A percentile compares a stretch with the other conserved stretches of the same genome.
These are phyloP conservation scores for Lacerta agilis DNA, from an alignment of 2,797 vertebrate genomes.

Conservation along the genomic window DNA sequence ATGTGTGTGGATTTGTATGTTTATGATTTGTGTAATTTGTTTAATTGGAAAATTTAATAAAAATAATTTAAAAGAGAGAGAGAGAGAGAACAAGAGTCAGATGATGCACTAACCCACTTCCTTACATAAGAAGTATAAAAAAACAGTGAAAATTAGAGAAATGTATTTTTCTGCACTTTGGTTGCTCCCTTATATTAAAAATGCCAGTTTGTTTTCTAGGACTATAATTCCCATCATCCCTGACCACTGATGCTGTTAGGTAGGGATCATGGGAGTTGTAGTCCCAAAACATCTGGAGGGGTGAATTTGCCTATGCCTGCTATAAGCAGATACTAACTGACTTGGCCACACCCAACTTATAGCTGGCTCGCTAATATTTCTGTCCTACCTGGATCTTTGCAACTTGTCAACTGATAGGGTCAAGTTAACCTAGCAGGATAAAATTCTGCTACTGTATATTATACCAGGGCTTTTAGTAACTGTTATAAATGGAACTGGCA, in stretches of 20 bases:
- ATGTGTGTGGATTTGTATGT: no score
- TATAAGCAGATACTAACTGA: background rate
- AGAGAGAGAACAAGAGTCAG: background rate
- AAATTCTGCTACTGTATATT: no score
- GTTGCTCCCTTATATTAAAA: background rate
- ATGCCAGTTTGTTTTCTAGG: background rate
- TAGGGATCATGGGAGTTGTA: no score
- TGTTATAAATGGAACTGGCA: no score
- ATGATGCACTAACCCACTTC: constrained; percentile 1
- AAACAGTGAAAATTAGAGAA: background rate
- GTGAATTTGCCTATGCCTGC: accelerated
- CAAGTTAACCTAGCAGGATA: no score
- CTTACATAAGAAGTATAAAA: accelerated
- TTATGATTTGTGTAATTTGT: no score
- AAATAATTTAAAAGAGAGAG: no score
- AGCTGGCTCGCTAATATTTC: background rate
- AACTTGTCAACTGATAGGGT: background rate
- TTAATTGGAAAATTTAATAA: no score
- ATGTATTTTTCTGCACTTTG: background rate
- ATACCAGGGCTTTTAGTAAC: no score
- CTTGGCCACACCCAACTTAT: background rate
- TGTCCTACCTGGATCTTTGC: background rate
- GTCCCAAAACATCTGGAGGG: no score
- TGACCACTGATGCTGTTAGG: no score
- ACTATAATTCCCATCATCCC: no score